These are phyloP conservation scores for Peromyscus aztecus DNA, from an alignment of 2,797 vertebrate species.

Conservation along the genomic window DNA sequence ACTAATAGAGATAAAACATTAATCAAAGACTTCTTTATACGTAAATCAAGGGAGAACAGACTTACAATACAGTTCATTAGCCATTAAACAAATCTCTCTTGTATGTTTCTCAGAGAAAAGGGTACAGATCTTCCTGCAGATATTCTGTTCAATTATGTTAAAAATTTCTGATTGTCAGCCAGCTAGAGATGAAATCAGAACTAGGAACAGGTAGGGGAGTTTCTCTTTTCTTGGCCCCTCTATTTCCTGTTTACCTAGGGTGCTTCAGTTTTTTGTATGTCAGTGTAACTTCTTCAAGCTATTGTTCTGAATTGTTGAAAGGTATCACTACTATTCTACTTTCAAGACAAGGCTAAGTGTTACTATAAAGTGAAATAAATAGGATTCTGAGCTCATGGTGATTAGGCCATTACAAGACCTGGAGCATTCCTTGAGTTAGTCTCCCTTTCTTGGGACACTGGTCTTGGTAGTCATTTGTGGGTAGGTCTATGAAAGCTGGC, in stretches of 20 bases:
- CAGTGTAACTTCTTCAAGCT: constrained; percentile 9
- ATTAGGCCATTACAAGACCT: neutral
- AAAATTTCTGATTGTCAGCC: neutral
- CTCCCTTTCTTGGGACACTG: neutral
- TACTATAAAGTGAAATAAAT: neutral
- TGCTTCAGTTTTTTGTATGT: neutral
- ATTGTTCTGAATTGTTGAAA: constrained; percentile 2
- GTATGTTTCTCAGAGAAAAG: neutral
- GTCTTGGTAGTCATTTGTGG: neutral
- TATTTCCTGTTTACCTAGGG: neutral
- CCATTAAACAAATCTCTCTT: neutral
- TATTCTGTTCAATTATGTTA: neutral
- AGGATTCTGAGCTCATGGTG: neutral
- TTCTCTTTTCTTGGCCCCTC: neutral
- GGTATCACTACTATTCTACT: neutral
- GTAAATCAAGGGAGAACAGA: neutral
- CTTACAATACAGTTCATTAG: neutral
- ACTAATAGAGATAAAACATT: neutral
- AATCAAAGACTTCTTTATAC: neutral
- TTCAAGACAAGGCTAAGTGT: neutral
- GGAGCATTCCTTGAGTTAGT: neutral
- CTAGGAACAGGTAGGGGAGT: neutral
- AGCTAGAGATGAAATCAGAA: neutral
- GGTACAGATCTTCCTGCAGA: neutral
- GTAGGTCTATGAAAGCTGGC: neutral